Base-by-base conservation (phyloP, 53 echinoderm and acorn worm genomes). In the Crossaster papposus region DNA sequence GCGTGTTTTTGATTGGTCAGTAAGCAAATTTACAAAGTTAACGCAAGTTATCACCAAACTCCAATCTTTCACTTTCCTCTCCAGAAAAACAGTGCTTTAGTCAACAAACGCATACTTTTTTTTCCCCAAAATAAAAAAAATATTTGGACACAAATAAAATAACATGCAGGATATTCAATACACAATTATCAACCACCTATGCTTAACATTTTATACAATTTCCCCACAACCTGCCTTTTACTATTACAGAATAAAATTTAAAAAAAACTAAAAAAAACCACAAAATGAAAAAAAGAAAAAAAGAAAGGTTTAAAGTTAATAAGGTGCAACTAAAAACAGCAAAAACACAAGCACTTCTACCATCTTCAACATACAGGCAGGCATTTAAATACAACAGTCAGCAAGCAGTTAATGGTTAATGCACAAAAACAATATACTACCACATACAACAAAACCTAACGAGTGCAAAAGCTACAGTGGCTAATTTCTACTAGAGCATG, bases 391-490 rank as follows among this genome's bases (percentile, higher is more conserved):
- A 44, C 44, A 44, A 44, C 44, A 44, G 44, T 44, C 44, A 81
- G 53, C 52, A 2, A 74, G 14, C 33, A 20, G 35, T 22, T 13
- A 78, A 51, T 51, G 12, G 82, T 37, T 52, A 68, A 11, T 68
- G 36, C 75, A 74, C 72, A 71, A 31, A 65, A 70, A 70, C 37
- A 37, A 83, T 36, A 36, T 24, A 37, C 70, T 68, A 83, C 18
- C 68, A 83, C 53, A 38, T 36, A 64, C 54, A 81, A 30, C 4
- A 79, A 79, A 15, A 79, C 20, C 14, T 1, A 58, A 58, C 81
- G 22, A 37, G 26, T 36, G 83, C 83, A 44, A 83, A n/a, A 83
- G 70, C 83, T 83, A 70, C 65, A 83, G 9, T 70, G 33, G 36
- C n/a, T 28, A 70, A 70, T 31, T 38, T n/a, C 65, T 44, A 83